Evolutionary conservation across 2,797 vertebrate genomes (phyloP).

Genomic region (Dallia pectoralis): DNA sequence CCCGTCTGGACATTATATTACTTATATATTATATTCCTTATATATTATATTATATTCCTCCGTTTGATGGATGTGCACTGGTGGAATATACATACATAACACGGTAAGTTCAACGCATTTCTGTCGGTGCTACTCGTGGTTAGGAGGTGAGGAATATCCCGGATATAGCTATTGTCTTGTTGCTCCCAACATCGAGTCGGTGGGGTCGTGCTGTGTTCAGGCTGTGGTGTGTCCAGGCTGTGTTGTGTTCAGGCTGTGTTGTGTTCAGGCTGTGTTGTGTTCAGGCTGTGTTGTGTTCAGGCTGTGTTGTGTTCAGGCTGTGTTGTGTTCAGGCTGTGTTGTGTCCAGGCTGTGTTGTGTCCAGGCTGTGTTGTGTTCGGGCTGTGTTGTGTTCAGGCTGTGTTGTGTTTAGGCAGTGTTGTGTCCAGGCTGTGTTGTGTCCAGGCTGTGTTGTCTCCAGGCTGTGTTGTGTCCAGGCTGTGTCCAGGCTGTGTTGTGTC

Average conservation of each 20-base stretch:
- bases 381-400: not conserved
- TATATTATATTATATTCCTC: no score
- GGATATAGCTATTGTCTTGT: not conserved
- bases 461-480: not conserved
- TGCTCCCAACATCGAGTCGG: not conserved
- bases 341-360: not conserved
- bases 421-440: not conserved
- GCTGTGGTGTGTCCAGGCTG: not conserved
- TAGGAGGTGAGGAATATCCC: not conserved
- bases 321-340: not conserved
- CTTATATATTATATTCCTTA: constrained; percentile 25
- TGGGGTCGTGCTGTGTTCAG: not conserved
- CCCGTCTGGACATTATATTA: constrained; percentile 22
- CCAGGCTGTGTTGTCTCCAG: not conserved
- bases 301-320: not conserved
- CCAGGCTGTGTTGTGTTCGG: no score
- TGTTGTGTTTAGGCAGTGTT: no score
- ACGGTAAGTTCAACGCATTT: constrained; percentile 64
- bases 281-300: not conserved
- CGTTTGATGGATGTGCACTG: constrained; percentile 64
- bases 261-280: not conserved
- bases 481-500: not conserved
- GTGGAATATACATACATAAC: constrained; percentile 53
- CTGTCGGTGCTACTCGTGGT: not conserved
- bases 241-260: not conserved